Evolutionary conservation across 2,888 invertebrate species (phyloP), one percentile per base, ranked within the genome.

Genomic region (Ariolimax columbianus): DNA sequence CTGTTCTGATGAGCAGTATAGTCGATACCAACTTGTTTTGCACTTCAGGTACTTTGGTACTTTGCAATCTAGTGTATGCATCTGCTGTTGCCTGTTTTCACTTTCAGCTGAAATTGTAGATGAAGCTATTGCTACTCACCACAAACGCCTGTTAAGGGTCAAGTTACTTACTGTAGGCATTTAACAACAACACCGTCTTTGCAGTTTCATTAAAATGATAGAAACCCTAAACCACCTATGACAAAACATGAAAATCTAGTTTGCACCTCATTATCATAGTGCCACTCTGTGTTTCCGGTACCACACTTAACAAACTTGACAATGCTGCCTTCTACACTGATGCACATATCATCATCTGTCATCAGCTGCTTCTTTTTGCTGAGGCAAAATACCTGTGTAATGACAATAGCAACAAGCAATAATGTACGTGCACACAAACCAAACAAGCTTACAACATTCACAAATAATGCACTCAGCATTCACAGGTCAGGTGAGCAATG

Each of bases 321-420:
- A 30, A 72, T 68, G 26, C 85, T 79, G 78, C 9, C 97, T 97
- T 66, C 88, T 85, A 90, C 96, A 66, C 94, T 98, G 94, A 94
- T 98, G 98, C 95, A 98, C 97, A 90, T 84, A 87, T 91, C 91
- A 95, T 98, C 98, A 93, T 98, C 98, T 0, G 98, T 97, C 98
- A 98, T 98, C 91, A 98, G 96, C 95, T 98, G 98, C 93, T 98
- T 97, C 82, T 98, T 96, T 94, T 98, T 98, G 75, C 98, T 98
- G 94, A 98, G 98, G 33, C 98, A 97, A 94, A 98, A 98, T 89
- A 97, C 97, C 96, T 96, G 93, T 7, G 93, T 92, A 55, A 77
- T 63, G 43, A 84, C 55, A 80, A 72, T 26, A 83, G n/a, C n/a
- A 77, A 79, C 33, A 59, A 36, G 9, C 3, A 36, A 33, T 75